phyloP scores from a whole-genome alignment of 53 echinoderm and acorn worm species.

The Paracentrotus lividus region DNA sequence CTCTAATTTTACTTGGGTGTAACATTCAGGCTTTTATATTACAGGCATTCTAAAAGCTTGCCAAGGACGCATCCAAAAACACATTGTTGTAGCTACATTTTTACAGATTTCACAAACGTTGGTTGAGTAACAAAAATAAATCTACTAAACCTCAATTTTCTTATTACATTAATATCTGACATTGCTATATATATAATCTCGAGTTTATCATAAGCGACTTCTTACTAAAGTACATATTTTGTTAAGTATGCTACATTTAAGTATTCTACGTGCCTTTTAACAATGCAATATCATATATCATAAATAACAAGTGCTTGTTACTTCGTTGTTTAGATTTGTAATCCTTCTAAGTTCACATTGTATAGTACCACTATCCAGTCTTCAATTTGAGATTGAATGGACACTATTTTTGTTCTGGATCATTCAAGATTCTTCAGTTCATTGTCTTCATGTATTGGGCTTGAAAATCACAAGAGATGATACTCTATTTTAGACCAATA shows the following conservation, averaged over 20 bases:
- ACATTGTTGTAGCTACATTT: slow-evolving; percentile 39
- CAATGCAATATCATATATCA: neutral
- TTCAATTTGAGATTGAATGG: neutral
- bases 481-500: neutral
- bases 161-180: slow-evolving; percentile 59
- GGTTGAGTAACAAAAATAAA: slow-evolving; percentile 72
- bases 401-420: neutral
- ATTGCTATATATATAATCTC: slow-evolving; percentile 42
- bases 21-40: slow-evolving; percentile 21
- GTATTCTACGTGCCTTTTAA: neutral
- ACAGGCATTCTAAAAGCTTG: slow-evolving; percentile 7
- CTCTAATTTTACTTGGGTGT: neutral
- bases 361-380: neutral
- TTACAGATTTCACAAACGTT: slow-evolving; percentile 55
- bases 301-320: neutral
- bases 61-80: neutral
- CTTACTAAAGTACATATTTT: slow-evolving; percentile 9
- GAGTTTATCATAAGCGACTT: slow-evolving; percentile 30
- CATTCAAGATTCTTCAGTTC: neutral
- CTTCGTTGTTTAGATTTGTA: neutral
- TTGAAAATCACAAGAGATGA: neutral
- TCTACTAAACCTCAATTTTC: slow-evolving; percentile 63
- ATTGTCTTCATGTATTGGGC: neutral
- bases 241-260: neutral
- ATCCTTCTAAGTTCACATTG: neutral